phyloP scores from a whole-genome alignment of 2,797 vertebrate species.

The Xenops minutus region DNA sequence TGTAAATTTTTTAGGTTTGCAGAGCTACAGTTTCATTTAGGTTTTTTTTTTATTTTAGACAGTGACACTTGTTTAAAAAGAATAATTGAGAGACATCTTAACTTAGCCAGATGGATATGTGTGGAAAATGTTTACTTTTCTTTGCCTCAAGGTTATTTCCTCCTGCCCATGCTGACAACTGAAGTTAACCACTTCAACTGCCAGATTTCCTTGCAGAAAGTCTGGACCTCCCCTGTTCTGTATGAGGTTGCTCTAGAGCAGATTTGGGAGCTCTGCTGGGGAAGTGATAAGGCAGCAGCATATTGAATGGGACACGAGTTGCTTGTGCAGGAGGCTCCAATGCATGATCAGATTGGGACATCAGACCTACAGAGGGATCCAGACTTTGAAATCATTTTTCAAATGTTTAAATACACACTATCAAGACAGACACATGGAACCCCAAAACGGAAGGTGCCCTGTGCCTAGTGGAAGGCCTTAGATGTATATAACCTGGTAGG shows the following conservation, averaged over 20 bases:
- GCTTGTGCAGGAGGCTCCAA: not conserved
- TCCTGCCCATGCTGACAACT: not conserved
- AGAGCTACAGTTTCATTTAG: not conserved
- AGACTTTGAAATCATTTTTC: not conserved
- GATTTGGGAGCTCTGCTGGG: not conserved
- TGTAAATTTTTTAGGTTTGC: not conserved
- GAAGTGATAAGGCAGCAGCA: not conserved
- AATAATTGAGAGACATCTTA: not conserved
- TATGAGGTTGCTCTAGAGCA: not conserved
- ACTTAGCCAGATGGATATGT: not conserved
- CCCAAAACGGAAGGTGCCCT: not conserved
- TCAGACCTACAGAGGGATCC: not conserved
- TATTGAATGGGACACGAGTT: rapidly evolving
- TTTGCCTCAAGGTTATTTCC: conserved; percentile 13
- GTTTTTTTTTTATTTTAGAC: not conserved
- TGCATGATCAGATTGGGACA: not conserved
- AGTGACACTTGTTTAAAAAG: not conserved
- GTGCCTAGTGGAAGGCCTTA: not conserved
- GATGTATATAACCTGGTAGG: not conserved
- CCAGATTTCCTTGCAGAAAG: not conserved
- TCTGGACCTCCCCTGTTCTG: not conserved
- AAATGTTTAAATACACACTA: not conserved
- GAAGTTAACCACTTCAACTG: not conserved
- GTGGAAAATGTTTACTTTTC: not conserved
- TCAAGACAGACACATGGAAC: not conserved